phyloP scores from a whole-genome alignment of 2,888 invertebrate species.

The Dexiosoma caninum region DNA sequence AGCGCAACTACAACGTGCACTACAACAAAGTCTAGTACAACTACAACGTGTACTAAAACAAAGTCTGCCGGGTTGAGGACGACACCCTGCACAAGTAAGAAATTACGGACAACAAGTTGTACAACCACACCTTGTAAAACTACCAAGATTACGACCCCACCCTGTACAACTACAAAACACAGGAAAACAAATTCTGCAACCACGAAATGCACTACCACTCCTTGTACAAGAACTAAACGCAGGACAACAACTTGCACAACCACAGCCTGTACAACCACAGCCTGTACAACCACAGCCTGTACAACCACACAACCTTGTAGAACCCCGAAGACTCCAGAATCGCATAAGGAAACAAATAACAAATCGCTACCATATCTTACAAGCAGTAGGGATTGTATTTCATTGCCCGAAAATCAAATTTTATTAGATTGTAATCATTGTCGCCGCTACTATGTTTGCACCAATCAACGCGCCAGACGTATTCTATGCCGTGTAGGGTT shows the following conservation, averaged over 20 bases:
- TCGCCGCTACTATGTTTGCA: conserved; percentile 43
- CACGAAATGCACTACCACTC: not conserved
- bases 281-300: not conserved
- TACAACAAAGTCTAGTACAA: not conserved
- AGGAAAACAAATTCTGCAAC: not conserved
- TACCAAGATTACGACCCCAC: not conserved
- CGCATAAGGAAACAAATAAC: not conserved
- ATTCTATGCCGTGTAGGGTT: not conserved
- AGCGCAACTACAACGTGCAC: not conserved
- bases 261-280: not conserved
- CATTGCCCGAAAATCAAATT: conserved; percentile 18
- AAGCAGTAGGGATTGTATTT: conserved; percentile 12
- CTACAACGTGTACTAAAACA: not conserved
- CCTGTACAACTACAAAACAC: not conserved
- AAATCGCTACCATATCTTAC: not conserved
- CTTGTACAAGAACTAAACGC: not conserved
- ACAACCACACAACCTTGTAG: not conserved
- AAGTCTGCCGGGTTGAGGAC: not conserved
- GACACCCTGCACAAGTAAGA: not conserved
- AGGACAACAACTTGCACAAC: not conserved
- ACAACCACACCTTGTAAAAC: not conserved
- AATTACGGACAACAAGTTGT: not conserved
- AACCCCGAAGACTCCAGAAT: not conserved
- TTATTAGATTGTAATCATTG: conserved; percentile 38
- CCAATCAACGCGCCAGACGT: not conserved